phyloP scores from a whole-genome alignment of 2,888 invertebrate genomes.

The Temnothorax rugatulus region DNA sequence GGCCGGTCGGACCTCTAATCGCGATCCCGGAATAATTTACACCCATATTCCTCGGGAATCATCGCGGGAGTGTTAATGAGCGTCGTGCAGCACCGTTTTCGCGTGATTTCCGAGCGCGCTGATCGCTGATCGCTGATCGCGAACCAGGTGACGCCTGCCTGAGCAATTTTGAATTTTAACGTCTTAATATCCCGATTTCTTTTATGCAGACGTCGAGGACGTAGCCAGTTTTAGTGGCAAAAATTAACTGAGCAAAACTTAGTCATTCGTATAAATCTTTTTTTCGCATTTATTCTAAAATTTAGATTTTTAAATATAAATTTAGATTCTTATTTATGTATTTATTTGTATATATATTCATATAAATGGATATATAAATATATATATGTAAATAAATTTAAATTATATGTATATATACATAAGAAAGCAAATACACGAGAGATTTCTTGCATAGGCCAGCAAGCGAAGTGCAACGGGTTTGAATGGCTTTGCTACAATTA shows the following conservation, averaged over 20 bases:
- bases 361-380: background rate
- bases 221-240: background rate
- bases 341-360: background rate
- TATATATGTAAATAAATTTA: background rate
- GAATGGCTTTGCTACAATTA: conserved; percentile 32
- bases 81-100: conserved; percentile 54
- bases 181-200: conserved; percentile 1
- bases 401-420: background rate
- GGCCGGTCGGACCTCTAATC: conserved; percentile 75
- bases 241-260: background rate
- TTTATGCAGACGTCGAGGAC: background rate
- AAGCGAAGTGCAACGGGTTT: background rate
- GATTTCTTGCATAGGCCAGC: background rate
- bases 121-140: conserved; percentile 43
- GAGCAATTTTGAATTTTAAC: background rate
- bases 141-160: background rate
- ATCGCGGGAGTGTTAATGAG: conserved; percentile 71
- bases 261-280: background rate
- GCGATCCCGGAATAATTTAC: conserved; percentile 78
- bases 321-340: background rate
- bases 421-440: background rate
- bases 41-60: conserved; percentile 69
- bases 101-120: conserved; percentile 62
- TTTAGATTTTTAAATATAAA: background rate
- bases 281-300: background rate